Evolutionary conservation across 2,113 vertebrate genomes (phyloP).

Genomic region (Phoxinus phoxinus): DNA sequence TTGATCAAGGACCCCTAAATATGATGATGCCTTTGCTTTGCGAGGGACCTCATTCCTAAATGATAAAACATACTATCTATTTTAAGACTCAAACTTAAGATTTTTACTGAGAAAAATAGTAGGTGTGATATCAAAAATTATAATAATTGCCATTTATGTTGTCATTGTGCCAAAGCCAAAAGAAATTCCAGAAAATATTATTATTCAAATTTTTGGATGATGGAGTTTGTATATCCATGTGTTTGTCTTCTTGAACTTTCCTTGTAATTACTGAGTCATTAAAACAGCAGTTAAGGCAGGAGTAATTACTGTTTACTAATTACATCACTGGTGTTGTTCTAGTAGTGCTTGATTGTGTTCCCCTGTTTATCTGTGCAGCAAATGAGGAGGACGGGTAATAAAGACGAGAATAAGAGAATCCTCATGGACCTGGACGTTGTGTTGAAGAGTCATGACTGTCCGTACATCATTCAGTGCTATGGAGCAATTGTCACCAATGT

Average conservation of each 20-base stretch:
- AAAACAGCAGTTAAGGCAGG: slow-evolving; percentile 7
- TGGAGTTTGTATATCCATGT: slow-evolving; percentile 3
- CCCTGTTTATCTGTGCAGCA: slow-evolving; percentile 75
- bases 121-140: background rate
- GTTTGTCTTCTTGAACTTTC: background rate
- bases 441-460: slow-evolving; percentile 94
- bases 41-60: background rate
- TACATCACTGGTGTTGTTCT: background rate
- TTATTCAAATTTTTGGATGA: background rate
- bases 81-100: background rate
- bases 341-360: slow-evolving; percentile 33
- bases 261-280: slow-evolving; percentile 16
- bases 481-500: slow-evolving; percentile 95
- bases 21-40: background rate
- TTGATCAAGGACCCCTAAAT: background rate
- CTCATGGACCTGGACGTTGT: slow-evolving; percentile 95
- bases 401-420: slow-evolving; percentile 94
- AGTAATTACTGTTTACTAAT: slow-evolving; percentile 45
- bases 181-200: background rate
- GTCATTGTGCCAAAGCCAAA: background rate
- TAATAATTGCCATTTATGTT: background rate
- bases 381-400: slow-evolving; percentile 95
- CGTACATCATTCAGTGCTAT: slow-evolving; percentile 95
- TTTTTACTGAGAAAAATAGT: background rate
- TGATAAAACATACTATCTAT: background rate